Evolutionary conservation across 53 echinoderm and acorn worm species (phyloP).

Genomic region (Arbacia lixula): DNA sequence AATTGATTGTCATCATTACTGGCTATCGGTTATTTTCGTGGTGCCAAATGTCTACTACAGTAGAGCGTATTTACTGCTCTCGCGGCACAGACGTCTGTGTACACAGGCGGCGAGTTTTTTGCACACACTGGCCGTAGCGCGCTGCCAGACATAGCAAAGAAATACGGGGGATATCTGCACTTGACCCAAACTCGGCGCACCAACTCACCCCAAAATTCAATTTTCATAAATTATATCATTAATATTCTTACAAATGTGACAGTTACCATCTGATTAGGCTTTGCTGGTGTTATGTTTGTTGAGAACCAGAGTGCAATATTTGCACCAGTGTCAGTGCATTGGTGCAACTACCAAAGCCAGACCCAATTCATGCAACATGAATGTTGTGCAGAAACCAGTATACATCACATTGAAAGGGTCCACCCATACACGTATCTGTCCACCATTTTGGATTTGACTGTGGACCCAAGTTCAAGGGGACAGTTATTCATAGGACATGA

Average conservation of each 20-base stretch:
- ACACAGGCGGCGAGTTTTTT: conserved; percentile 21
- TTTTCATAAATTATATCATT: no score
- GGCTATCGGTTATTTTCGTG: no score
- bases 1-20: no score
- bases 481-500: conserved; percentile 20
- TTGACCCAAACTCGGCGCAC: conserved; percentile 38
- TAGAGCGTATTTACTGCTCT: no score
- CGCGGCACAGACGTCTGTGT: conserved; percentile 37
- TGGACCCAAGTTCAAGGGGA: conserved; percentile 46
- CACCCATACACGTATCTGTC: conserved; percentile 25
- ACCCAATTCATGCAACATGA: conserved; percentile 42
- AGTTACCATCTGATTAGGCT: no score
- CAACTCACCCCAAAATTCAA: not conserved
- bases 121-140: conserved; percentile 41
- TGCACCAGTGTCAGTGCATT: conserved; percentile 10
- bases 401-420: conserved; percentile 35
- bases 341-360: conserved; percentile 12
- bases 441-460: conserved; percentile 51
- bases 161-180: conserved; percentile 36
- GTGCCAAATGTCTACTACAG: not conserved
- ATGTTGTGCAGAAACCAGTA: conserved; percentile 23
- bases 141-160: conserved; percentile 32
- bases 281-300: no score
- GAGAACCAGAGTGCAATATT: no score
- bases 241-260: no score